phyloP scores from a whole-genome alignment of 2,888 invertebrate genomes.

The Drosophila helvetica region DNA sequence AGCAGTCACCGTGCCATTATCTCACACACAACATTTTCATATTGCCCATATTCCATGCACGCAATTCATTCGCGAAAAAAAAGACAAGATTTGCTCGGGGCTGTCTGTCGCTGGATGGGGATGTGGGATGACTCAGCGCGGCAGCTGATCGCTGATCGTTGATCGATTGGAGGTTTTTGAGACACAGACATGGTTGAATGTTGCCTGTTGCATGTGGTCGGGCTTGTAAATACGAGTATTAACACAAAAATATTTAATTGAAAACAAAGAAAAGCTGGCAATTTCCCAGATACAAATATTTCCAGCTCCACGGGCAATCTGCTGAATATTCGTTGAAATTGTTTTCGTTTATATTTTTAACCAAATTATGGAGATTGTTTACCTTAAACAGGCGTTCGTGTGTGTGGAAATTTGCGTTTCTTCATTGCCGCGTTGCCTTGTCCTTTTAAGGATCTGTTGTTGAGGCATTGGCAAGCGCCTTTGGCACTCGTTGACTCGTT shows the following conservation, averaged over 20 bases:
- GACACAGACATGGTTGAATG: conserved; percentile 2
- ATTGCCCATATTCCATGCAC: conserved; percentile 45
- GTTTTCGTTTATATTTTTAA: conserved; percentile 10
- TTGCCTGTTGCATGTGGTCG: not conserved
- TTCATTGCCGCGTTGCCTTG: not conserved
- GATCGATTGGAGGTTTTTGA: conserved; percentile 31
- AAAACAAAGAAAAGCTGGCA: conserved; percentile 10
- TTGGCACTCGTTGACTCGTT: too few relatives aligned
- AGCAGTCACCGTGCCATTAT: conserved; percentile 53
- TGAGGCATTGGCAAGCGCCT: not conserved
- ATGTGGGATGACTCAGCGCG: conserved; percentile 35
- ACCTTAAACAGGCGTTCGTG: conserved; percentile 10
- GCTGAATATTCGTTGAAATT: conserved; percentile 3
- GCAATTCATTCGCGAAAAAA: conserved; percentile 32
- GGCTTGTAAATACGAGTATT: conserved; percentile 14
- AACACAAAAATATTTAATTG: conserved; percentile 28
- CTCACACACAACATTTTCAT: conserved; percentile 45
- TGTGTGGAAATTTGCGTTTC: not conserved
- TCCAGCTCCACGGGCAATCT: conserved; percentile 8
- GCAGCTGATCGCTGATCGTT: conserved; percentile 29
- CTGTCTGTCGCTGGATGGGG: conserved; percentile 11
- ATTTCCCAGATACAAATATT: conserved; percentile 1
- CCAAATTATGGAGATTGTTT: conserved; percentile 14
- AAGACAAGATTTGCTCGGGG: conserved; percentile 29
- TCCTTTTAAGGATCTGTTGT: not conserved